These are phyloP conservation scores for Parelbella ahira DNA, from an alignment of 2,888 invertebrate genomes.

Conservation along the genomic window DNA sequence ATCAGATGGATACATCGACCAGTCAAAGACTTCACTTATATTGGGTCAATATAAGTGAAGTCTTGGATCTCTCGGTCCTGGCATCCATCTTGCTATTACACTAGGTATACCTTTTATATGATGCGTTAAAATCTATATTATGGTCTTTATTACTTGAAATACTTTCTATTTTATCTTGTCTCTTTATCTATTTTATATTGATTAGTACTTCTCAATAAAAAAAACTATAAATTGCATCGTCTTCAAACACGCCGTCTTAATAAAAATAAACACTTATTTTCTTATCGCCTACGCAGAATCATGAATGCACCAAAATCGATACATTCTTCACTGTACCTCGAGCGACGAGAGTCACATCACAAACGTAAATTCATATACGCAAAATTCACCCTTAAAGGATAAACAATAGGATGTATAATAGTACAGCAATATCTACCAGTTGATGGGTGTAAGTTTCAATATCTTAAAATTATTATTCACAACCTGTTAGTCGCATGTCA, in stretches of 20 bases:
- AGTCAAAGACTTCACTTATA: too few relatives aligned
- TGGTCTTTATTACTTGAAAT: too few relatives aligned
- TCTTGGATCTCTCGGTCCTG: too few relatives aligned
- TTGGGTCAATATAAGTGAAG: too few relatives aligned
- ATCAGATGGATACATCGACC: too few relatives aligned
- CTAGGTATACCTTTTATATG: too few relatives aligned
- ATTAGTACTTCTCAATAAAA: too few relatives aligned
- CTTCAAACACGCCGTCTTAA: conserved; percentile 20
- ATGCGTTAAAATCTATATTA: too few relatives aligned
- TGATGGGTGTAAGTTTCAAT: conserved; percentile 16
- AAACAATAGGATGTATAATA: conserved; percentile 2
- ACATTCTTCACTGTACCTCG: conserved; percentile 28
- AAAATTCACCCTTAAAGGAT: conserved; percentile 2
- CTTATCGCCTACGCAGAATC: conserved; percentile 22
- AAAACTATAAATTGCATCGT: conserved; percentile 8
- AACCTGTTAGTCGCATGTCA: conserved; percentile 47
- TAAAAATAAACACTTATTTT: conserved; percentile 9
- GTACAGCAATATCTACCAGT: conserved; percentile 4
- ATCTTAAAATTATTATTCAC: conserved; percentile 35
- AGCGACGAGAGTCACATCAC: not conserved
- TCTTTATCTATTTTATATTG: too few relatives aligned
- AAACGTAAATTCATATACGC: conserved; percentile 1
- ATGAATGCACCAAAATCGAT: conserved; percentile 29
- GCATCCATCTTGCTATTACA: too few relatives aligned
- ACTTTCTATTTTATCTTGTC: too few relatives aligned